phyloP scores from a whole-genome alignment of 2,888 invertebrate genomes.

The Petrolisthes manimaculis region DNA sequence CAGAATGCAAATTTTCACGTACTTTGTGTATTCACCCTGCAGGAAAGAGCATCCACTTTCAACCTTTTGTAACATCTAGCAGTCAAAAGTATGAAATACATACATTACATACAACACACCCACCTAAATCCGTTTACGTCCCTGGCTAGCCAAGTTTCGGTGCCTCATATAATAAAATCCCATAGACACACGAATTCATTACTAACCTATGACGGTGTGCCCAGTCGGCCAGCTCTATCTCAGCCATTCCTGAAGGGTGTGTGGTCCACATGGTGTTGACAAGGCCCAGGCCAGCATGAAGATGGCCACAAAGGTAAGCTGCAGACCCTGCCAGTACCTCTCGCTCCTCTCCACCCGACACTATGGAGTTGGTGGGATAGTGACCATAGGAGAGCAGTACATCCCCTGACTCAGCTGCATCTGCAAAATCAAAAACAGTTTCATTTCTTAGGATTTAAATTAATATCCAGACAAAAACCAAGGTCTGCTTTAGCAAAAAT shows the following conservation, averaged over 20 bases:
- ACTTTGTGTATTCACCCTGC: too few species aligned
- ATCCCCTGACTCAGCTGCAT: slow-evolving; percentile 37
- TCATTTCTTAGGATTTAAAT: too few species aligned
- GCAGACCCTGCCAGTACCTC: slow-evolving; percentile 30
- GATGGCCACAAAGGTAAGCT: slow-evolving; percentile 54
- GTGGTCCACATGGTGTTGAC: slow-evolving; percentile 50
- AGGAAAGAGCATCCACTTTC: too few species aligned
- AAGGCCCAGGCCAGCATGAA: slow-evolving; percentile 44
- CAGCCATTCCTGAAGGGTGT: slow-evolving; percentile 44
- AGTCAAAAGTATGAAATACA: too few species aligned
- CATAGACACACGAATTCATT: neutral
- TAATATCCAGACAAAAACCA: too few species aligned
- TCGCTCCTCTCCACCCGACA: slow-evolving; percentile 37
- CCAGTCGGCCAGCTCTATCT: slow-evolving; percentile 56
- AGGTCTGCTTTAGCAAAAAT: too few species aligned
- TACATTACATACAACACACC: too few species aligned
- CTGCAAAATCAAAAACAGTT: slow-evolving; percentile 13
- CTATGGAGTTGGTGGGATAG: slow-evolving; percentile 47
- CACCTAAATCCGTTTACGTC: too few species aligned
- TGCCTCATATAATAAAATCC: too few species aligned
- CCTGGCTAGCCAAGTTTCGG: too few species aligned
- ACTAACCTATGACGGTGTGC: slow-evolving; percentile 42
- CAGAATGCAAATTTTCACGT: too few species aligned
- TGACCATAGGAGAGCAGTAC: slow-evolving; percentile 52
- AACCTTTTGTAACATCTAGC: too few species aligned